Base-by-base conservation (phyloP, 2,113 vertebrate genomes). In the Osmerus mordax region DNA sequence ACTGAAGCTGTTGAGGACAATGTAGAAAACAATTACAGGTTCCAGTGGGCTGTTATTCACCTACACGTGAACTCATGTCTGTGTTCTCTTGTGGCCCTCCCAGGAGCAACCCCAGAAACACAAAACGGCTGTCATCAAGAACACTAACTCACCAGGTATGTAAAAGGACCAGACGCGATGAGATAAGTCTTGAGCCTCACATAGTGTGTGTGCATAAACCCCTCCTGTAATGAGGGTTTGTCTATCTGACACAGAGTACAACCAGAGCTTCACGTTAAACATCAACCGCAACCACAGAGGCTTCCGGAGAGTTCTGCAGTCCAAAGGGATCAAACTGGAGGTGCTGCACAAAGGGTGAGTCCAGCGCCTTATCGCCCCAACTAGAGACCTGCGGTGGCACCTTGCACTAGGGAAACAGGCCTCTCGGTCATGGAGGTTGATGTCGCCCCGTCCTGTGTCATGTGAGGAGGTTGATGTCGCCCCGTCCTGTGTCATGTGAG, bases 291-390 rank as follows among this genome's bases (percentile, higher is more conserved):
- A 94, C 83, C 96, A 99, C 87, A 88, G 97, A 18, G 92, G 95
- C 75, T 98, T 99, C 85, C 93, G 90, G 67, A 92, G 97, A 66
- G 90, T 94, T 0, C 83, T 99, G 77, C 91, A 94, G 4, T 92
- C 93, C 63, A 98, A 98, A 90, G 96, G 97, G 72, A 90, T 99
- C 69, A 99, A 98, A 77, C 95, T 99, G 67, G 97, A 99, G 84
- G 89, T 99, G 81, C 94, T 96, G 84, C 96, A 99, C 88, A 98
- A 97, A 91, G 97, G 96, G 97, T 98, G 85, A 93, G 94, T 73
- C 59, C 6, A 2, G 15, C 75, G 2, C 15, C 11, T 28, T 18
- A 14, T 29, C 21, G 25, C 28, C 28, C 59, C 15, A 19, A 16
- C n/a, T 19, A 56, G 15, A 55, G 54, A 18, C 16, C 15, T 19